These are phyloP conservation scores for Chlorocebus sabaeus DNA, from an alignment of 2,113 vertebrate species.

Conservation along the genomic window DNA sequence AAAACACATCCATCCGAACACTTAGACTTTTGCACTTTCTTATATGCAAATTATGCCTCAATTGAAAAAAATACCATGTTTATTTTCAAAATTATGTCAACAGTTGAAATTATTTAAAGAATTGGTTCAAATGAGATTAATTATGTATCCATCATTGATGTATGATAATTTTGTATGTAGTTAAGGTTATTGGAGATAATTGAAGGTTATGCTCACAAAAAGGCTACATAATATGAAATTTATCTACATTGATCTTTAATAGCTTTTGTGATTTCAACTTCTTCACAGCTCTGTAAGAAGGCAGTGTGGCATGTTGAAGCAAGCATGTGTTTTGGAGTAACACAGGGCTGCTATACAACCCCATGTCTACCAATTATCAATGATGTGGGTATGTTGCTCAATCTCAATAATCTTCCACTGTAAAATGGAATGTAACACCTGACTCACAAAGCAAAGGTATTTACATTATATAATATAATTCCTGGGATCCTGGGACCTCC, in stretches of 20 bases:
- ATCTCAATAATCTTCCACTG: not conserved
- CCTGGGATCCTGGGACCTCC: not conserved
- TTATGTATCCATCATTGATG: not conserved
- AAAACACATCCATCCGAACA: not conserved
- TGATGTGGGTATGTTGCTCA: not conserved
- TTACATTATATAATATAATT: not conserved
- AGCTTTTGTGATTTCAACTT: not conserved
- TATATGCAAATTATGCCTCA: not conserved
- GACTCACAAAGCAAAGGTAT: not conserved
- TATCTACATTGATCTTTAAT: slow-evolving; percentile 47
- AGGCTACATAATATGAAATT: not conserved
- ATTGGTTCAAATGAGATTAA: not conserved
- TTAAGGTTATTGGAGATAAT: not conserved
- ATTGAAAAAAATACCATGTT: not conserved
- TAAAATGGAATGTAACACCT: not conserved
- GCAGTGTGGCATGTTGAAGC: not conserved
- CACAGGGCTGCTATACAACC: not conserved
- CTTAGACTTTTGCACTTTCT: not conserved
- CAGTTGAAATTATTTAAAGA: not conserved
- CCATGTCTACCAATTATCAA: not conserved
- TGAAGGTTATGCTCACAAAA: not conserved
- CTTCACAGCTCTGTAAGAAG: not conserved
- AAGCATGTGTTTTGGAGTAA: not conserved
- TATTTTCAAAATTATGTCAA: not conserved
- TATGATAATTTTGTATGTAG: not conserved